phyloP scores from a whole-genome alignment of 2,888 invertebrate genomes.

The Drosophila subquinaria region DNA sequence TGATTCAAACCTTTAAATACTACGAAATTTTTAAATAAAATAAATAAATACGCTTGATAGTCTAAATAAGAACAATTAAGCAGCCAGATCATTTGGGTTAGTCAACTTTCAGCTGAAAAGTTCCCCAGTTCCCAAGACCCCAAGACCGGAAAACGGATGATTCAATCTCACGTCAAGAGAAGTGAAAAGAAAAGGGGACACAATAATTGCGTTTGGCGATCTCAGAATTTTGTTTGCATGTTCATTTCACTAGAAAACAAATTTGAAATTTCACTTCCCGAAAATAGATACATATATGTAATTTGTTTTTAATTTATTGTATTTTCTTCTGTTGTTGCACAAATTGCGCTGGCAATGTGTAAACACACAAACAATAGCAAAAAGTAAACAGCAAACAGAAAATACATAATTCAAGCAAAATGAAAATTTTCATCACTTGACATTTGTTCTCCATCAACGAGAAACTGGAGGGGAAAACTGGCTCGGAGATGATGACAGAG shows the following conservation, averaged over 20 bases:
- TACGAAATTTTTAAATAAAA: too few relatives aligned
- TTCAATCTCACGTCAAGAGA: slow-evolving; percentile 25
- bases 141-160: slow-evolving; percentile 20
- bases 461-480: not conserved
- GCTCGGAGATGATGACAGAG: not conserved
- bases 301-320: slow-evolving; percentile 51
- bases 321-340: slow-evolving; percentile 34
- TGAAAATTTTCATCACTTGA: slow-evolving; percentile 40
- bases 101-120: slow-evolving; percentile 25
- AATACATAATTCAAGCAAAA: slow-evolving; percentile 38
- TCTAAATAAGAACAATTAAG: slow-evolving; percentile 7
- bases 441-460: slow-evolving; percentile 50
- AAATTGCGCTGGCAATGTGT: slow-evolving; percentile 22
- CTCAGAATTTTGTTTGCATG: slow-evolving; percentile 30
- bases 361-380: slow-evolving; percentile 36
- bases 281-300: slow-evolving; percentile 30
- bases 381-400: slow-evolving; percentile 1
- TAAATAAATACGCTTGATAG: not conserved
- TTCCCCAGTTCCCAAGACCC: slow-evolving; percentile 6
- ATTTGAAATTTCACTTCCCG: slow-evolving; percentile 67
- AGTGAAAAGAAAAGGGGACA: slow-evolving; percentile 3
- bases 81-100: slow-evolving; percentile 14
- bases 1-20: not conserved
- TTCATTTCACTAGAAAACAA: slow-evolving; percentile 23
- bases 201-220: slow-evolving; percentile 20